These are phyloP conservation scores for Amia ocellicauda DNA, from an alignment of 2,113 vertebrate genomes.

Conservation along the genomic window DNA sequence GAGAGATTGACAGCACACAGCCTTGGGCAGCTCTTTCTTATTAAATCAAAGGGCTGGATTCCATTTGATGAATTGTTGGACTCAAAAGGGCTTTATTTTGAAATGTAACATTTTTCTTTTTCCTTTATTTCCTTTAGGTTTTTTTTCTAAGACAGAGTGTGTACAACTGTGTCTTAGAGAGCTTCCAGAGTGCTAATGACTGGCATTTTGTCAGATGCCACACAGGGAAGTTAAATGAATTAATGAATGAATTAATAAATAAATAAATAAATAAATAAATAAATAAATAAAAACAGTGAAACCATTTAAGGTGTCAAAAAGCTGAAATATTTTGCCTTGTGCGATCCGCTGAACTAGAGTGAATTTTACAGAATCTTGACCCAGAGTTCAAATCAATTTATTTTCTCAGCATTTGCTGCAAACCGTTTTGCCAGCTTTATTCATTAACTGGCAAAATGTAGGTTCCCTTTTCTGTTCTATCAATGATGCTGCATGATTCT, in stretches of 20 bases:
- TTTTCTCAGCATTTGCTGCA: too few species aligned
- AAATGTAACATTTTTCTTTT: not conserved
- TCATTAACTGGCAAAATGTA: too few species aligned
- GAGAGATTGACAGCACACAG: not conserved
- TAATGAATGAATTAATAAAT: not conserved
- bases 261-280: too few species aligned
- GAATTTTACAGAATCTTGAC: too few species aligned
- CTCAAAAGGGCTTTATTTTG: not conserved
- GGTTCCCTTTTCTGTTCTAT: too few species aligned
- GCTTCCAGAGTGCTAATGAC: not conserved
- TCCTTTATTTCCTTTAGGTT: not conserved
- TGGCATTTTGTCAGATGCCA: conserved; percentile 3
- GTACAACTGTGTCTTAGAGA: not conserved
- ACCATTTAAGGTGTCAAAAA: too few species aligned
- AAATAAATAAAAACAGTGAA: too few species aligned
- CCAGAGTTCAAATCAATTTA: too few species aligned
- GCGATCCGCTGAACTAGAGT: too few species aligned
- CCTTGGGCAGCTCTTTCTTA: conserved; percentile 4
- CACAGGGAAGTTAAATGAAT: not conserved
- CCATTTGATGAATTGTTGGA: not conserved
- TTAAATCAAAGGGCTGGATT: not conserved
- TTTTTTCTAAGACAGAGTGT: conserved; percentile 1
- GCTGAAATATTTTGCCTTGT: too few species aligned
- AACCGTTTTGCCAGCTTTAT: too few species aligned
- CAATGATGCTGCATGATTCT: too few species aligned